Evolutionary conservation across 2,113 vertebrate species (phyloP).

Genomic region (Fulica atra): DNA sequence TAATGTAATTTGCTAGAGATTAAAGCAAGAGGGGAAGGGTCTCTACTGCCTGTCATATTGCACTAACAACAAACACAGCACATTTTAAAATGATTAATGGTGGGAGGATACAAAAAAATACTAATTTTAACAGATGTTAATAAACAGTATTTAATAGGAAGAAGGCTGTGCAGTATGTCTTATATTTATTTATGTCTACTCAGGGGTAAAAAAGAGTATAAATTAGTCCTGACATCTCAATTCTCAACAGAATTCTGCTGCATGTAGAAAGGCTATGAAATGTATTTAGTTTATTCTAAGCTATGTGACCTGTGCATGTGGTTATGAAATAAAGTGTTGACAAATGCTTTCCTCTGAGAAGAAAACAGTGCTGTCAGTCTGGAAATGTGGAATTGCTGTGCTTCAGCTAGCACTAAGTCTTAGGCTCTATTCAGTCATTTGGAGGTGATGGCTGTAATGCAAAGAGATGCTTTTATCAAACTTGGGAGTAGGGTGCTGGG

Average conservation of each 20-base stretch:
- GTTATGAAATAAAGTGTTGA: slow-evolving; percentile 23
- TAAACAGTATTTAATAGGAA: slow-evolving; percentile 52
- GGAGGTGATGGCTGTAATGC: neutral
- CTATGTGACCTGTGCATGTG: neutral
- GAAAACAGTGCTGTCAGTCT: neutral
- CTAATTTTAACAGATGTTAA: slow-evolving; percentile 57
- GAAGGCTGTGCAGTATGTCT: slow-evolving; percentile 1
- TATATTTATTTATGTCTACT: slow-evolving; percentile 43
- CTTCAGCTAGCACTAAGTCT: neutral
- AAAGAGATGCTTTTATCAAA: neutral
- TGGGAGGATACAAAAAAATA: slow-evolving; percentile 20
- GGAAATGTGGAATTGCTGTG: neutral
- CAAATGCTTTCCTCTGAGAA: slow-evolving; percentile 23
- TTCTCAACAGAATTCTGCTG: slow-evolving; percentile 29
- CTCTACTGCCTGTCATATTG: slow-evolving; percentile 10
- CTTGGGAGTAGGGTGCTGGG: neutral
- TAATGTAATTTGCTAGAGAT: slow-evolving; percentile 44
- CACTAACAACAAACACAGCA: slow-evolving; percentile 15
- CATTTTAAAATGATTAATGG: slow-evolving; percentile 48
- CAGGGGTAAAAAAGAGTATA: slow-evolving; percentile 17
- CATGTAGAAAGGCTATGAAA: neutral
- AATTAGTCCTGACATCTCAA: slow-evolving; percentile 54
- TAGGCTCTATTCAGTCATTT: neutral
- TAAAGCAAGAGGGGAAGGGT: slow-evolving; percentile 35
- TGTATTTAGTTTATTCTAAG: slow-evolving; percentile 31